phyloP scores from a whole-genome alignment of 1,140 invertebrate species.

The Temnothorax nylanderi region DNA sequence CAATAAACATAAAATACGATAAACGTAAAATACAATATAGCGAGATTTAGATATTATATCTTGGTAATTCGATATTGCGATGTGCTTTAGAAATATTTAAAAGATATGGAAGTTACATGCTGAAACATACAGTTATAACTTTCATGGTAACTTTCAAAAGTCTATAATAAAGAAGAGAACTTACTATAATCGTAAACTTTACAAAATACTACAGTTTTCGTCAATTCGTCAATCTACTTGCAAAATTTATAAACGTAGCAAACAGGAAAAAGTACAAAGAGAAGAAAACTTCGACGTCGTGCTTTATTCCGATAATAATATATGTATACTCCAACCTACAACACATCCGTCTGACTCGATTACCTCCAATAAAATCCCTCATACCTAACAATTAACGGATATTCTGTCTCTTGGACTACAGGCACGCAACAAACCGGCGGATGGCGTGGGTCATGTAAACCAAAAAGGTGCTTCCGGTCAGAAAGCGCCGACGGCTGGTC shows the following conservation, averaged over 20 bases:
- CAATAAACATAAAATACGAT: not conserved
- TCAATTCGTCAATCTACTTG: not conserved
- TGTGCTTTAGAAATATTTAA: not conserved
- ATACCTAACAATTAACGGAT: constrained; percentile 14
- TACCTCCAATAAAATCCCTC: not conserved
- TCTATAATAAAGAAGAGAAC: not conserved
- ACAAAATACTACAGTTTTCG: not conserved
- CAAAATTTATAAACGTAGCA: not conserved
- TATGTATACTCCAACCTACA: not conserved
- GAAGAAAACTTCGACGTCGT: not conserved
- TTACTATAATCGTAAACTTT: not conserved
- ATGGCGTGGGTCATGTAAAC: constrained; percentile 90
- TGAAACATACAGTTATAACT: not conserved
- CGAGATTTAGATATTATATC: not conserved
- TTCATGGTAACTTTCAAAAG: not conserved
- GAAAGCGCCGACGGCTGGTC: constrained; percentile 85
- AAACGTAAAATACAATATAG: not conserved
- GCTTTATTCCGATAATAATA: not conserved
- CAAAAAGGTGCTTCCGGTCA: constrained; percentile 88
- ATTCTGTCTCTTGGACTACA: constrained; percentile 77
- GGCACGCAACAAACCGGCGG: constrained; percentile 93
- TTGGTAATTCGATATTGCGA: not conserved
- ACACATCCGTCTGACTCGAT: not conserved
- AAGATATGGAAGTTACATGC: not conserved
- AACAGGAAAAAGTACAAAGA: not conserved